These are phyloP conservation scores for Rugalucina vietnamica DNA, from an alignment of 2,888 invertebrate genomes.

Conservation along the genomic window DNA sequence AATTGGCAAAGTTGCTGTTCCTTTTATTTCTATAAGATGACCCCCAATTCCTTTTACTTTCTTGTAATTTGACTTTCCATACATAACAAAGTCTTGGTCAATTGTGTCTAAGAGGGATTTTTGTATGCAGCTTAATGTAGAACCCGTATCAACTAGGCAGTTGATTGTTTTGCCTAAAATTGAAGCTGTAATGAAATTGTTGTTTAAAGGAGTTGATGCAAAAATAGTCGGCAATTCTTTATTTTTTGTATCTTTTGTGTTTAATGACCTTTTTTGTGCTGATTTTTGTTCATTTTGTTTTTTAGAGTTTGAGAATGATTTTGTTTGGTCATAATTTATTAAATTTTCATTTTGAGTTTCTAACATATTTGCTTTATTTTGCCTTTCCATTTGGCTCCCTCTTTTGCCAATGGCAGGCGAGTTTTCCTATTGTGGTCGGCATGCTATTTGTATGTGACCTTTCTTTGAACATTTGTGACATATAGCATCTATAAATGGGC, in stretches of 20 bases:
- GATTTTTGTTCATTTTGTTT: no score
- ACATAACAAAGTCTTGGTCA: neutral
- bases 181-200: constrained; percentile 3
- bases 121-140: constrained; percentile 20
- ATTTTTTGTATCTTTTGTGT: no score
- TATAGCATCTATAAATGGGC: neutral
- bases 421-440: constrained; percentile 10
- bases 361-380: no score
- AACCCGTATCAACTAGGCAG: constrained; percentile 20
- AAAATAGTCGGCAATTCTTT: neutral
- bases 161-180: neutral
- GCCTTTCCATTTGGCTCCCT: constrained; percentile 44
- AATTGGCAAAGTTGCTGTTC: constrained; percentile 5
- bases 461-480: constrained; percentile 7
- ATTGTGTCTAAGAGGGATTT: constrained; percentile 24
- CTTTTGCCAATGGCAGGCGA: constrained; percentile 32
- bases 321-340: no score
- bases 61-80: neutral
- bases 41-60: constrained; percentile 39
- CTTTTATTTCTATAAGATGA: constrained; percentile 5
- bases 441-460: constrained; percentile 18
- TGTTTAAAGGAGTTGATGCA: neutral
- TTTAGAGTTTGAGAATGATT: no score
- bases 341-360: no score
- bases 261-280: no score